Evolutionary conservation across 2,888 invertebrate genomes (phyloP).

Genomic region (Diachrysia chrysitis): DNA sequence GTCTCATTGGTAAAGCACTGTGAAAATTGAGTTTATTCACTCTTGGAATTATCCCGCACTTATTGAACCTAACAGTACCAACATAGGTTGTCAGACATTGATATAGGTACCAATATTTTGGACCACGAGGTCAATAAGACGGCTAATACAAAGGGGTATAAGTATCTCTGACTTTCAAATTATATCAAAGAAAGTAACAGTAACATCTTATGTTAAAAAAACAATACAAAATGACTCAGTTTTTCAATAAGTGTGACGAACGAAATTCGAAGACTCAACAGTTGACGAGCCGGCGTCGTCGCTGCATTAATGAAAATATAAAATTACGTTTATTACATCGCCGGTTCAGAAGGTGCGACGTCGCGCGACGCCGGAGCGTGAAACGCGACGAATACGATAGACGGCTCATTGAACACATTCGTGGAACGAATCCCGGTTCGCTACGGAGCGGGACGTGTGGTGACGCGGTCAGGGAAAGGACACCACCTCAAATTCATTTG

Average conservation of each 20-base stretch:
- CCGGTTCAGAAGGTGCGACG: slow-evolving; percentile 25
- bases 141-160: background rate
- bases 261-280: slow-evolving; percentile 22
- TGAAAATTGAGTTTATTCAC: background rate
- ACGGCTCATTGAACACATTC: slow-evolving; percentile 59
- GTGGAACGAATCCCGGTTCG: slow-evolving; percentile 60
- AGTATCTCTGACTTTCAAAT: background rate
- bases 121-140: no score
- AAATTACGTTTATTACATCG: slow-evolving; percentile 54
- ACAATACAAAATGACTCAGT: slow-evolving; percentile 25
- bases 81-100: no score
- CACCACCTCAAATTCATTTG: slow-evolving; percentile 1
- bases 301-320: slow-evolving; percentile 52
- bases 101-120: no score
- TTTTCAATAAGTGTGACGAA: slow-evolving; percentile 54
- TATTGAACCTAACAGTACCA: background rate
- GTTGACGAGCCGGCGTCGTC: slow-evolving; percentile 51
- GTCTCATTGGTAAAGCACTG: background rate
- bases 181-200: slow-evolving; percentile 2
- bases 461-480: slow-evolving; percentile 12
- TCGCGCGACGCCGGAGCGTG: slow-evolving; percentile 36
- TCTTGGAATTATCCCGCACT: background rate
- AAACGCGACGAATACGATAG: slow-evolving; percentile 46
- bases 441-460: slow-evolving; percentile 33
- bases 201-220: slow-evolving; percentile 13